These are phyloP conservation scores for Leptodactylus fuscus DNA, from an alignment of 2,113 vertebrate species.

Conservation along the genomic window DNA sequence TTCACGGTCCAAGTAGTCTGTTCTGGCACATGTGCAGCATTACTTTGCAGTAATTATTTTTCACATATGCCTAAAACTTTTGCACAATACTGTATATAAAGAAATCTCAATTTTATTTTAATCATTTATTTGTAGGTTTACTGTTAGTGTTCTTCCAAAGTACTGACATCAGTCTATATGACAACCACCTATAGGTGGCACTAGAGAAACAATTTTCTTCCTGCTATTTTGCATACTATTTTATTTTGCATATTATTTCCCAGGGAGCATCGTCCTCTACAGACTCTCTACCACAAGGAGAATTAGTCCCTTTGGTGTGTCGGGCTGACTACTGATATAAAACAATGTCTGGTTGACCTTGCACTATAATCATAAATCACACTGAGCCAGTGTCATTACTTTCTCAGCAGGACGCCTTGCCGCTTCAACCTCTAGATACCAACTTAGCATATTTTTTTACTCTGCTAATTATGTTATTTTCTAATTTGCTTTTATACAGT, in stretches of 20 bases:
- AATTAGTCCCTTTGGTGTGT: background rate
- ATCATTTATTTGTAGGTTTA: too few species aligned
- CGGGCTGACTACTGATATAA: background rate
- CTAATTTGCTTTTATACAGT: background rate
- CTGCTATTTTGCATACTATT: too few species aligned
- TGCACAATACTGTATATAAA: too few species aligned
- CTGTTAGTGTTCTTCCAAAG: too few species aligned
- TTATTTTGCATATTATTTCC: background rate
- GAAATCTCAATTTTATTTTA: too few species aligned
- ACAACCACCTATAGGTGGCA: too few species aligned
- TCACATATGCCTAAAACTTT: too few species aligned
- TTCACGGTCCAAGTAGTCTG: too few species aligned
- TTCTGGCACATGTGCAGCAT: too few species aligned
- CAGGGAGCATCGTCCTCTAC: background rate
- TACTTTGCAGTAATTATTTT: too few species aligned
- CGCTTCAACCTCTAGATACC: background rate
- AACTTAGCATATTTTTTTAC: background rate
- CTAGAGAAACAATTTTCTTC: too few species aligned
- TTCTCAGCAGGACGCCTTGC: background rate
- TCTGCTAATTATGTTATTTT: background rate
- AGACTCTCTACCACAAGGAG: background rate
- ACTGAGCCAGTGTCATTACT: background rate
- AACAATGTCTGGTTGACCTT: background rate
- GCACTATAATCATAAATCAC: conserved; percentile 5
- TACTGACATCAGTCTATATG: too few species aligned